These are phyloP conservation scores for Paraplagusia blochii DNA, from an alignment of 2,113 vertebrate species.

Conservation along the genomic window DNA sequence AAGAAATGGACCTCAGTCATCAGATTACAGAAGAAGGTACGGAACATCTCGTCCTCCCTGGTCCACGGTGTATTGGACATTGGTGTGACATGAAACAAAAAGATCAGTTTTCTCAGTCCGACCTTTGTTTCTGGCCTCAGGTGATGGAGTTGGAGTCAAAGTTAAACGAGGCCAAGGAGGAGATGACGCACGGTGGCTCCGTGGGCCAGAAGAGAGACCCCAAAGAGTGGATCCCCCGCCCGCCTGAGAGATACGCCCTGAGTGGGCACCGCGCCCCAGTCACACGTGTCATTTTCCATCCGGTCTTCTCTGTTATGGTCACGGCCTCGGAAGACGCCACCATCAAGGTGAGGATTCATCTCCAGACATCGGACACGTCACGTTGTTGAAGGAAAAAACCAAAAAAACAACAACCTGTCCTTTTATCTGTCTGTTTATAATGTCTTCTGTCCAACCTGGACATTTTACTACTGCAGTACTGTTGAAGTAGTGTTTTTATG, in stretches of 20 bases:
- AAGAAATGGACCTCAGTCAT: conserved; percentile 99
- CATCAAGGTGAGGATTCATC: conserved; percentile 85
- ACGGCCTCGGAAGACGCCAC: conserved; percentile 98
- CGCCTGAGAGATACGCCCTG: conserved; percentile 94
- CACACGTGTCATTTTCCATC: conserved; percentile 97
- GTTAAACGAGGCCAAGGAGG: conserved; percentile 98
- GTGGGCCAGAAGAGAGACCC: conserved; percentile 96
- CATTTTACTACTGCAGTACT: no score
- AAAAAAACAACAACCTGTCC: no score
- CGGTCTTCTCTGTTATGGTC: conserved; percentile 99
- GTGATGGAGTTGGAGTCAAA: conserved; percentile 99
- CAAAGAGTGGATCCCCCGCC: conserved; percentile 99
- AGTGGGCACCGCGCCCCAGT: conserved; percentile 97
- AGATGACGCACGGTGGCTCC: conserved; percentile 94
- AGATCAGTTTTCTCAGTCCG: no score
- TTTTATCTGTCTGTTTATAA: no score
- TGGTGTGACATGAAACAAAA: background rate
- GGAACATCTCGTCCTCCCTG: background rate
- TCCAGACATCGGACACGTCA: no score
- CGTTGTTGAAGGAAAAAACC: no score
- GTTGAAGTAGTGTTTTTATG: no score
- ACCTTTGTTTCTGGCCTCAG: conserved; percentile 63
- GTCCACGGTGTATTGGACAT: background rate
- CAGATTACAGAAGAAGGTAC: conserved; percentile 99
- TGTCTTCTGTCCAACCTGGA: no score